Evolutionary conservation across 2,797 vertebrate genomes (phyloP), one percentile per base, ranked within the genome.

Genomic region (Chiroxiphia lanceolata): DNA sequence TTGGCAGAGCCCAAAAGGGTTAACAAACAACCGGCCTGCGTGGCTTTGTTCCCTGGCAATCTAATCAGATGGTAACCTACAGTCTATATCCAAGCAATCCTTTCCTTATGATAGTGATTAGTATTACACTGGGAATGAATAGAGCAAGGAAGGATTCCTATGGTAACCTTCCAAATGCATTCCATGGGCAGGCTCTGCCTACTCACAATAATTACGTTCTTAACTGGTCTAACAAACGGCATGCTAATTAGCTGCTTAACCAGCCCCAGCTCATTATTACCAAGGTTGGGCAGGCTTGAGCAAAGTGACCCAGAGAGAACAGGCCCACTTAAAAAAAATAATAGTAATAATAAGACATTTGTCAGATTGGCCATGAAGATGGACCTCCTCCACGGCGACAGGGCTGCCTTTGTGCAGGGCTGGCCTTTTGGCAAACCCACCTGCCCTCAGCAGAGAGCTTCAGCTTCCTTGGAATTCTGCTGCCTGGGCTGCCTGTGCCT

Each of bases 51-150:
- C 97, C 90, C 88, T 27, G 94, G 95, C 82, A 94, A 91, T 97
- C 96, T 97, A 97, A 96, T 98, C 98, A 97, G 97, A 97, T 98
- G 97, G 95, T 97, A 98, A 97, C 97, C 97, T 97, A 96, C 97
- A 97, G 98, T 98, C 97, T 98, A 97, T 98, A 98, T 98, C 98
- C 98, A 97, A 97, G 97, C 98, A 98, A 99, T 99, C 99, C 99
- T 95, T 99, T 99, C 98, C 98, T 98, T 99, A 99, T 99, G 99
- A 99, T 98, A 98, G 97, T 98, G 98, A 99, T 99, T 99, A 99
- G 98, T 97, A 97, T 97, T 96, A 98, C 97, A 97, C 97, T 93
- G 89, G 83, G 97, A 98, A 99, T 98, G 98, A 98, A 98, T 97
- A 97, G 97, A 96, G 97, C 96, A 75, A 97, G 96, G 94, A 97